Evolutionary conservation across 35 echinoderm and acorn worm genomes (phyloP).

Genomic region (Amphiura filiformis): DNA sequence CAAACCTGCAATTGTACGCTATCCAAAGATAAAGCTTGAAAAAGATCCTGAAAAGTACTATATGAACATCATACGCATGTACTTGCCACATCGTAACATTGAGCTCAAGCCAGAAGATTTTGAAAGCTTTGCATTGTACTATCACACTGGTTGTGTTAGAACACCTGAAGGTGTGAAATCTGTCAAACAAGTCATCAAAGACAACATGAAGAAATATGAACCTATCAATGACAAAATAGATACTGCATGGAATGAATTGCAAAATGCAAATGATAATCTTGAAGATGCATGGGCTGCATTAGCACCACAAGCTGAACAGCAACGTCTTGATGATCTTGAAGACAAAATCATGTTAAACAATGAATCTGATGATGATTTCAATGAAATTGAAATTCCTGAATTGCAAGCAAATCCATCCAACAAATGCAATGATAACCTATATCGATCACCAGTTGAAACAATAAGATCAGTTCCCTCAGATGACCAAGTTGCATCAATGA

Average conservation of each 20-base stretch:
- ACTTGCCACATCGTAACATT: no score
- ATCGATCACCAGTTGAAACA: slow-evolving; percentile 2
- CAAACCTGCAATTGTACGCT: no score
- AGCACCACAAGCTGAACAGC: neutral
- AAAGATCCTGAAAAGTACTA: no score
- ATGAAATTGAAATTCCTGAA: slow-evolving; percentile 5
- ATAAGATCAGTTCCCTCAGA: neutral
- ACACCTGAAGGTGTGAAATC: neutral
- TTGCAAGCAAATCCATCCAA: neutral
- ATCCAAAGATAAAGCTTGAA: no score
- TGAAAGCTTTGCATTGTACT: neutral
- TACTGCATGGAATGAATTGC: neutral
- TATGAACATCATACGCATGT: no score
- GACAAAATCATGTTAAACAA: neutral
- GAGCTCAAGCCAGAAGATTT: no score
- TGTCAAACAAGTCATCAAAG: neutral
- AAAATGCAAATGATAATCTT: neutral
- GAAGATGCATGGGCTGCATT: neutral
- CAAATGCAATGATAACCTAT: neutral
- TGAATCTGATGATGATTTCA: neutral
- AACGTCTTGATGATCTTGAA: slow-evolving; percentile 11
- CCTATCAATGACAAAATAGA: slow-evolving; percentile 6
- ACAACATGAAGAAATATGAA: neutral
- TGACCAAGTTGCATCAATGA: slow-evolving; percentile 1
- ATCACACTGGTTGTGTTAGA: neutral